Evolutionary conservation across 2,797 vertebrate genomes (phyloP), one percentile per base, ranked within the genome.

Genomic region (Sciurus vulgaris): DNA sequence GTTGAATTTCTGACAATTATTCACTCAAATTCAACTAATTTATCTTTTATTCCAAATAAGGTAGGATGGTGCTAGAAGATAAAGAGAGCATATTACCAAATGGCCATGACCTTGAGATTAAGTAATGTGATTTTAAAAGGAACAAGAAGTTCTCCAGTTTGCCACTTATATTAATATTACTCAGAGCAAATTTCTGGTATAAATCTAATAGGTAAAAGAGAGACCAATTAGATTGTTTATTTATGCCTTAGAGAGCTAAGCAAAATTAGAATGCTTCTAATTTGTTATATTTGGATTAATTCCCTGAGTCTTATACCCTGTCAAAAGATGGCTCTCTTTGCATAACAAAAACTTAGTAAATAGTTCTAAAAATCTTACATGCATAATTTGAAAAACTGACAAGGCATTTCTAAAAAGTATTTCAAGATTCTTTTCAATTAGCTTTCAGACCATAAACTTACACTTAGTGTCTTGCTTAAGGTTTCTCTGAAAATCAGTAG

Each of bases 121-220:
- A 86, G n/a, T 73, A 59, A 69, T 2, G 13, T 41, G 6, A 86
- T 86, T 83, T 86, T 82, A 30, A 69, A 81, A 92, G 14, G 56
- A 93, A 77, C 4, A 67, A 85, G 72, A 38, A 70, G 20, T 35
- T 89, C 72, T 35, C 35, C 24, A 86, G 35, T 84, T 81, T 47
- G 5, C 38, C 63, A 91, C 54, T 56, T 56, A 56, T 56, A 56
- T 83, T 78, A 67, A 49, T 51, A 82, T 44, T 89, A 18, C 11
- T 83, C 26, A 79, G 35, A 86, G 38, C 18, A 82, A 92, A n/a
- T 30, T 82, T 67, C 56, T 85, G 65, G 54, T 73, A 74, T 9
- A 87, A 93, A 96, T 54, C 72, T 69, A 15, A 89, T 59, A 51
- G 83, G 54, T 41, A 89, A 91, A 94, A 69, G 17, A 41, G 73